phyloP scores from a whole-genome alignment of 1,140 invertebrate genomes.

The Caenorhabditis remanei region DNA sequence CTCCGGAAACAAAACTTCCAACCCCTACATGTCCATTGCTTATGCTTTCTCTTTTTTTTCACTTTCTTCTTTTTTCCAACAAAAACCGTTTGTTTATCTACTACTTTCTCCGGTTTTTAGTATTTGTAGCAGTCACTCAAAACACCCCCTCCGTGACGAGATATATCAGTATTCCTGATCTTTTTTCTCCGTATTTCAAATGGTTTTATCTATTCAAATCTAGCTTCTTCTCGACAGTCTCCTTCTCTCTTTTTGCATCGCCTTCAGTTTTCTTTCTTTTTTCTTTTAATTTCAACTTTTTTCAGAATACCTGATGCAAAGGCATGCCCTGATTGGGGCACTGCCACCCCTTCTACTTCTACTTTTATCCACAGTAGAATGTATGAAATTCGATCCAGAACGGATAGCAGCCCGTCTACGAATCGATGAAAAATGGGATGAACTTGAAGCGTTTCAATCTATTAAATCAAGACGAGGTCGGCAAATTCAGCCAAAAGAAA shows the following conservation, averaged over 20 bases:
- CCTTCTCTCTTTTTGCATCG: neutral
- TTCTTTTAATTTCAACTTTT: neutral
- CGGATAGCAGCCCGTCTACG: slow-evolving; percentile 73
- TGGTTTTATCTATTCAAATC: neutral
- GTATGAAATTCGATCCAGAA: slow-evolving; percentile 74
- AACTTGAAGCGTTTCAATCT: slow-evolving; percentile 49
- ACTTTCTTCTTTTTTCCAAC: neutral
- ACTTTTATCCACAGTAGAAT: slow-evolving; percentile 1
- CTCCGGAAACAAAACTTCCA: slow-evolving; percentile 32
- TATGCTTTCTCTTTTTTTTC: slow-evolving; percentile 42
- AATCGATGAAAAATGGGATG: slow-evolving; percentile 67
- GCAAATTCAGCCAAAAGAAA: slow-evolving; percentile 72
- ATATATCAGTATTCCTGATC: neutral
- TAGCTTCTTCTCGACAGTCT: neutral
- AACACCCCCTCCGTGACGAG: too few relatives aligned
- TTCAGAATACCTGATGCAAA: slow-evolving; percentile 2
- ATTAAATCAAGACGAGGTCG: slow-evolving; percentile 55
- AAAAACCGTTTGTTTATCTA: slow-evolving; percentile 46
- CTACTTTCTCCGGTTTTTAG: slow-evolving; percentile 8
- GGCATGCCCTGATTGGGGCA: slow-evolving; percentile 42
- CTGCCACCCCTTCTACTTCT: slow-evolving; percentile 81
- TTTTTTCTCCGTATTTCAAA: neutral
- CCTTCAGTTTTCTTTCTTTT: neutral
- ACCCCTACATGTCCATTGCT: slow-evolving; percentile 7
- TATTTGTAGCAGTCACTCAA: neutral